Evolutionary conservation across 2,113 vertebrate species (phyloP), one percentile per base, ranked within the genome.

Genomic region (Perca fluviatilis): DNA sequence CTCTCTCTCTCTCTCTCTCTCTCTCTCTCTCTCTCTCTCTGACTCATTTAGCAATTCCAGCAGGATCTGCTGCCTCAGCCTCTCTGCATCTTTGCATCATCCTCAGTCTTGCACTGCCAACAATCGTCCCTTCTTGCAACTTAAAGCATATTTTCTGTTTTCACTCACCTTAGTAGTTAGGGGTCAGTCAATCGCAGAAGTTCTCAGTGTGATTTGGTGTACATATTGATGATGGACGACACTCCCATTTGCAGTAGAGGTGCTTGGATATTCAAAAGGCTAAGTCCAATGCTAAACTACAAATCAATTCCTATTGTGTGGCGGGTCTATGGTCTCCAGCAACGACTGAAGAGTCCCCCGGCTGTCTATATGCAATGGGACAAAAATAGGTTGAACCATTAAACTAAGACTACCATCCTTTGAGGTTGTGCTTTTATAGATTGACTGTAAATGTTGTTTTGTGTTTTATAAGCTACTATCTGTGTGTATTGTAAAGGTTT

Each of bases 31-130:
- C 3, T 21, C 62, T 64, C 10, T 19, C 47, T 36, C 27, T 56
- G 79, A 69, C 66, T 86, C 66, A 27, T 74, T 84, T 79, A 80
- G 66, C 64, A 50, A 72, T 60, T 86, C 56, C 58, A 50, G 40
- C 64, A 40, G 47, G 60, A 68, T 75, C 63, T 77, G 71, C 74
- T 82, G 77, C 67, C 79, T 84, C 83, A 76, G 75, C 73, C 60
- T 84, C 56, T 83, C 6, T 74, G 47, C 50, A 70, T 69, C 66
- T 77, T 68, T 80, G 15, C 64, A 49, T 46, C 15, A n/a, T 30
- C 12, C 68, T 23, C 65, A 64, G 57, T 74, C 19, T 73, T 81
- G 61, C 15, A 10, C 51, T 68, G 2, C 12, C 8, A 71, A 63
- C 27, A 74, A 86, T 43, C 47, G 18, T 60, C 13, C 3, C 1